Evolutionary conservation across 2,888 invertebrate genomes (phyloP).

Genomic region (Coenonympha arcania): DNA sequence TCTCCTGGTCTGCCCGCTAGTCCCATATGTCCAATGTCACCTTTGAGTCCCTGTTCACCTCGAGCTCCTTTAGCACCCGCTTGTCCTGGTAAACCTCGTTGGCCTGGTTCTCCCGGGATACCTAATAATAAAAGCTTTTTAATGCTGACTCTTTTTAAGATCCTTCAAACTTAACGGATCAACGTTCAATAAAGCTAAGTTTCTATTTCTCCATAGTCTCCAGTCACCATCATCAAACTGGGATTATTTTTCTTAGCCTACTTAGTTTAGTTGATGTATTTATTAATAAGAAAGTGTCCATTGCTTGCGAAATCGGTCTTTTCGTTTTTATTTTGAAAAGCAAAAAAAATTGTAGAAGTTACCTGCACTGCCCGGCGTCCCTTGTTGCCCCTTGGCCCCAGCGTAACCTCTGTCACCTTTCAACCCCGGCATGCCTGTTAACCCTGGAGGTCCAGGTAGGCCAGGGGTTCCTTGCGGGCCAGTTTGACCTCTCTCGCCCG

Average conservation of each 20-base stretch:
- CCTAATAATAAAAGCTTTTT: constrained; percentile 45
- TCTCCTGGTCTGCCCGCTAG: constrained; percentile 85
- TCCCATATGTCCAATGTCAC: constrained; percentile 83
- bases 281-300: too few relatives aligned
- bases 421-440: constrained; percentile 79
- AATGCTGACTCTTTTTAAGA: too few relatives aligned
- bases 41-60: constrained; percentile 84
- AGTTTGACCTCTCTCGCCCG: constrained; percentile 82
- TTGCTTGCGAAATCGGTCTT: too few relatives aligned
- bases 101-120: constrained; percentile 77
- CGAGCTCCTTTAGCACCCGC: constrained; percentile 82
- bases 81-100: constrained; percentile 75
- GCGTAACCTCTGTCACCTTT: constrained; percentile 83
- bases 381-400: constrained; percentile 83
- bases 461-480: constrained; percentile 82
- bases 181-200: too few relatives aligned
- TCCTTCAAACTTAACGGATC: too few relatives aligned
- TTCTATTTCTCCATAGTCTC: too few relatives aligned
- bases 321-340: not conserved
- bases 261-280: too few relatives aligned
- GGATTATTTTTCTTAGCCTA: too few relatives aligned
- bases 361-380: constrained; percentile 76
- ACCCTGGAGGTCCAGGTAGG: constrained; percentile 78
- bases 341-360: constrained; percentile 5
- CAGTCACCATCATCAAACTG: too few relatives aligned